Percentiles rank a stretch among this genome's conserved stretches.
These are phyloP conservation scores for Scaptodrosophila latifasciaeformis DNA, from an alignment of 2,888 invertebrate species.

Conservation along the genomic window DNA sequence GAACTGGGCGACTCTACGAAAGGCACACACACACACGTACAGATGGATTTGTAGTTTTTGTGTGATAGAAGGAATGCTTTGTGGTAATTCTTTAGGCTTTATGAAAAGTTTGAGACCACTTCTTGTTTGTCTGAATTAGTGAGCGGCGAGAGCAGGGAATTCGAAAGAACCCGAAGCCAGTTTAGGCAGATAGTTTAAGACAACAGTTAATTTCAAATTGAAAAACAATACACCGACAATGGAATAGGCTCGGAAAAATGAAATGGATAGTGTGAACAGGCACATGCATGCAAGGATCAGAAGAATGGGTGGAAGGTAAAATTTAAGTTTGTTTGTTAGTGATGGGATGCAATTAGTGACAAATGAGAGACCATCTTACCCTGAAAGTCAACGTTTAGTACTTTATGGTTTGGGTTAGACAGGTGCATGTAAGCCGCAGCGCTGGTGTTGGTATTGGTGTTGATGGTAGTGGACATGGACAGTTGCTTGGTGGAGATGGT, in stretches of 20 bases:
- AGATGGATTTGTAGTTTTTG: constrained; percentile 21
- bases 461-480: constrained; percentile 21
- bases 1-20: constrained; percentile 71
- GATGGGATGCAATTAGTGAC: constrained; percentile 50
- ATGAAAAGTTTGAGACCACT: too few species aligned
- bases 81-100: neutral
- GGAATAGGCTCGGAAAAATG: too few species aligned
- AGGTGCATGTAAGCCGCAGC: constrained; percentile 21
- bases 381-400: constrained; percentile 59
- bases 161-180: too few species aligned
- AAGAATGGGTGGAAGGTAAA: constrained; percentile 12
- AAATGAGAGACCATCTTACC: constrained; percentile 42
- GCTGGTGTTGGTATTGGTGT: constrained; percentile 25
- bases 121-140: too few species aligned
- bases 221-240: constrained; percentile 20
- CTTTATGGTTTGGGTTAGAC: constrained; percentile 53
- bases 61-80: neutral
- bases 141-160: too few species aligned
- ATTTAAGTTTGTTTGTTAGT: constrained; percentile 29
- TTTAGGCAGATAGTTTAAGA: too few species aligned
- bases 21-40: constrained; percentile 33
- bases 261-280: too few species aligned
- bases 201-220: constrained; percentile 21
- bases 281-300: constrained; percentile 34
- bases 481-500: constrained; percentile 20